phyloP scores from a whole-genome alignment of 92 coral and sea anemone genomes.

The Bergia sp. region DNA sequence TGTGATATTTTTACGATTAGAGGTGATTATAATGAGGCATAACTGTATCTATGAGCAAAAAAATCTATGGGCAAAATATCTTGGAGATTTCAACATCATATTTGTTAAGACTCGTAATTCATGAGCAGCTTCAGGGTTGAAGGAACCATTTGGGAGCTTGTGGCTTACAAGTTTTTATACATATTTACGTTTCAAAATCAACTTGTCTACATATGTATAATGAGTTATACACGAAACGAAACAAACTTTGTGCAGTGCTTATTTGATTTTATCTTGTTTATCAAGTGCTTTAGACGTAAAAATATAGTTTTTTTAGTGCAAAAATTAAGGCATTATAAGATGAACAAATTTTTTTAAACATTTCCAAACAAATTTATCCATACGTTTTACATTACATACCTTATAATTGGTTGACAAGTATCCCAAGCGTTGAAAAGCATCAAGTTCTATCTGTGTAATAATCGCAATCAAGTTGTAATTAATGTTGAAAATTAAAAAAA shows the following conservation, averaged over 20 bases:
- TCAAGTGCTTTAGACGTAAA: background rate
- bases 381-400: background rate
- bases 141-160: background rate
- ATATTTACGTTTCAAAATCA: background rate
- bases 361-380: background rate
- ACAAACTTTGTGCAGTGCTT: conserved; percentile 1
- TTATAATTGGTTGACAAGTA: background rate
- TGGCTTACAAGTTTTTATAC: background rate
- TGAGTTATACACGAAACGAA: background rate
- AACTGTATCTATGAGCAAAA: no score
- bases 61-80: no score
- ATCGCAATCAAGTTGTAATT: background rate
- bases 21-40: no score
- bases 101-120: background rate
- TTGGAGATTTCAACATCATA: no score
- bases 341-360: background rate
- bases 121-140: background rate
- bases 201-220: background rate
- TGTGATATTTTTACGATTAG: no score
- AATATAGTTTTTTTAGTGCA: conserved; percentile 2
- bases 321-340: background rate
- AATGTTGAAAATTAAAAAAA: background rate
- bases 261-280: background rate
- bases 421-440: background rate
- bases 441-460: background rate